Evolutionary conservation across 2,797 vertebrate genomes (phyloP).

Genomic region (Anisognathus igniventris): DNA sequence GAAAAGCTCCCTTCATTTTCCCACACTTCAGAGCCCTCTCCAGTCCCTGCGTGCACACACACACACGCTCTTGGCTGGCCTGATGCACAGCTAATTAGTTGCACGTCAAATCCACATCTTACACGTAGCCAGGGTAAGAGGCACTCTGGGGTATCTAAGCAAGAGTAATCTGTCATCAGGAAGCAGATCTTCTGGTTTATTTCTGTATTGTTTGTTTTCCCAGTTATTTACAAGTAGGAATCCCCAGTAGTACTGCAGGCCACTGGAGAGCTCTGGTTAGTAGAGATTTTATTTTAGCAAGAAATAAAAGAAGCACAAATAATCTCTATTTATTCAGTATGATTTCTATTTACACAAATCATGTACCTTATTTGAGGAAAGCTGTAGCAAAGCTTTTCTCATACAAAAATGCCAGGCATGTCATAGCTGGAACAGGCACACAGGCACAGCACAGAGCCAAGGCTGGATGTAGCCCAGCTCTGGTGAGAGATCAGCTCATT

Average conservation of each 20-base stretch:
- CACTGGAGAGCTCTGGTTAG: not conserved
- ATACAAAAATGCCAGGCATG: not conserved
- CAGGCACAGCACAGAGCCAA: not conserved
- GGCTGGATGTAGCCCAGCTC: not conserved
- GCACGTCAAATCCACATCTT: not conserved
- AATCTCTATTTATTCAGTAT: not conserved
- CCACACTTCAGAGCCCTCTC: constrained; percentile 12
- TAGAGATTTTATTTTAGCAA: not conserved
- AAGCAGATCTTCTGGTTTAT: not conserved
- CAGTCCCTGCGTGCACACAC: not conserved
- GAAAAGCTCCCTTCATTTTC: not conserved
- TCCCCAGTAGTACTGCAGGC: not conserved
- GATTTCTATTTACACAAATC: not conserved
- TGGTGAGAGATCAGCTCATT: not conserved
- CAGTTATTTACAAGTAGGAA: constrained; percentile 26
- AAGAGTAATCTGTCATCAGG: not conserved
- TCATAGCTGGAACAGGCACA: not conserved
- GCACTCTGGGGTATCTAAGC: not conserved
- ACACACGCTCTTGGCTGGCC: not conserved
- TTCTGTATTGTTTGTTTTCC: constrained; percentile 18
- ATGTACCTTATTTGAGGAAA: not conserved
- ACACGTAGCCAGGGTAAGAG: not conserved
- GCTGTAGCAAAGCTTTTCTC: not conserved
- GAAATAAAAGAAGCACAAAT: not conserved
- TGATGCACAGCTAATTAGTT: not conserved